Evolutionary conservation across 2,113 vertebrate genomes (phyloP).

Genomic region (Hippocampus comes): DNA sequence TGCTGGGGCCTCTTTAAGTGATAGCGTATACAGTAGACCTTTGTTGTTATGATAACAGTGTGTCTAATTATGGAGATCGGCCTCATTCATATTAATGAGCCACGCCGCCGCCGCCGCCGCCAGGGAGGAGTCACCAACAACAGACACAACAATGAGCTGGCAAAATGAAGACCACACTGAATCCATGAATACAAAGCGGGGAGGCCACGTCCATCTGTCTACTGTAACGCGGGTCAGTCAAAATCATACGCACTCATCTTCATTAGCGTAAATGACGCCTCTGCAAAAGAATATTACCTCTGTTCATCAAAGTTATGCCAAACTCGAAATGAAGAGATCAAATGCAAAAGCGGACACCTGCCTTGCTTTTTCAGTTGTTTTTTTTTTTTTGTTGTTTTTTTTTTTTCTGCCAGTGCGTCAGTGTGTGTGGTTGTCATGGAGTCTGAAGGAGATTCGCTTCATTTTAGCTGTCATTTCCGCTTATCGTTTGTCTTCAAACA

Average conservation of each 20-base stretch:
- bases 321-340: background rate
- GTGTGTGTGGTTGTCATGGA: background rate
- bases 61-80: conserved; percentile 60
- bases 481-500: background rate
- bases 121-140: conserved; percentile 58
- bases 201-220: conserved; percentile 45
- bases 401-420: background rate
- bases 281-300: background rate
- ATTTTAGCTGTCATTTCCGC: background rate
- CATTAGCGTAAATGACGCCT: background rate
- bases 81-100: conserved; percentile 65
- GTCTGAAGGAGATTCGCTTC: background rate
- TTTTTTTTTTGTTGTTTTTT: too few species aligned
- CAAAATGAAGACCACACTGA: conserved; percentile 61
- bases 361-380: background rate
- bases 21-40: conserved; percentile 46
- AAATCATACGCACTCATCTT: background rate
- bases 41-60: conserved; percentile 63
- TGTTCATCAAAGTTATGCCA: background rate
- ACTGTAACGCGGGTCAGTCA: conserved; percentile 21
- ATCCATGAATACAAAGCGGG: conserved; percentile 63
- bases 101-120: conserved; percentile 36
- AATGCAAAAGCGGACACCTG: background rate
- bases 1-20: conserved; percentile 38
- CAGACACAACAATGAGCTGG: conserved; percentile 71